Evolutionary conservation across 2,888 invertebrate species (phyloP).

Genomic region (Epinotia bilunana): DNA sequence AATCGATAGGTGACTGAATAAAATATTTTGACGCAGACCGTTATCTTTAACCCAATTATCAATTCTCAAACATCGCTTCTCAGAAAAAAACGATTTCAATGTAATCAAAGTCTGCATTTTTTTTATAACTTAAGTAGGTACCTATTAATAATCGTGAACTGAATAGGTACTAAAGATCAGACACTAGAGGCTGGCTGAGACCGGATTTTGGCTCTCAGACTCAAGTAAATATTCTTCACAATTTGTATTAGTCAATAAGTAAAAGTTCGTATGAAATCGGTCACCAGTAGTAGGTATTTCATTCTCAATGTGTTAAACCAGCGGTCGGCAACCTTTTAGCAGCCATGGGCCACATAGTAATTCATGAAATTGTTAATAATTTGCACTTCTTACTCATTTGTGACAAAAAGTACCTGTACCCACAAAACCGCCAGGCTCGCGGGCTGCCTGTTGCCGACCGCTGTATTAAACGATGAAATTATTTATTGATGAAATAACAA

Average conservation of each 20-base stretch:
- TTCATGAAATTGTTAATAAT: too few species aligned
- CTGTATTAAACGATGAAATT: too few species aligned
- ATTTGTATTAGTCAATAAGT: background rate
- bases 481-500: too few species aligned
- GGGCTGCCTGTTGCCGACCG: too few species aligned
- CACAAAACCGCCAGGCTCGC: too few species aligned
- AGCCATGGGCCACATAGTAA: too few species aligned
- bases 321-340: too few species aligned
- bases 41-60: slow-evolving; percentile 34
- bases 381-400: too few species aligned
- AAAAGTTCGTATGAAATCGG: too few species aligned
- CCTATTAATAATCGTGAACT: background rate
- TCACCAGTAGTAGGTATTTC: too few species aligned
- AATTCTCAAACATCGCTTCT: slow-evolving; percentile 1
- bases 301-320: too few species aligned
- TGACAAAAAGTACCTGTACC: too few species aligned
- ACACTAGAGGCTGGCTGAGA: background rate
- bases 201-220: background rate
- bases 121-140: background rate
- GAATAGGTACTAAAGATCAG: background rate
- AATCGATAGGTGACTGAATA: background rate
- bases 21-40: background rate
- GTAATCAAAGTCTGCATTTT: background rate
- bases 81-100: slow-evolving; percentile 1
- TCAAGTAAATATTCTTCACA: background rate